Conservation (phyloP, 2,888 invertebrate species). For the Synanthedon andrenaeformis region DNA sequence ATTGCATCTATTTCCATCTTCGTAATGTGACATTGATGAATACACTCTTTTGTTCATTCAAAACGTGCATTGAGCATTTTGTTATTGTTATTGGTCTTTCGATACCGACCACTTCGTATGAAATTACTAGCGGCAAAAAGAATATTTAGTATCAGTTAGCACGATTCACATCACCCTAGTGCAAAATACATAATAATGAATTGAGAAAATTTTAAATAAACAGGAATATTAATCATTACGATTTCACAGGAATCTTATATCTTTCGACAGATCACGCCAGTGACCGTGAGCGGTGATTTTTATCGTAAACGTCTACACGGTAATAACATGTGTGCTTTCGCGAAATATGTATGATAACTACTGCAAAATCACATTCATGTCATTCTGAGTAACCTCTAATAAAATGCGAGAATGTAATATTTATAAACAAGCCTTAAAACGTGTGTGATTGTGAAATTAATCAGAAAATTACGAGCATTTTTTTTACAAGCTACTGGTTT, state of each 20-base stretch:
- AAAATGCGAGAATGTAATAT: constrained; percentile 1
- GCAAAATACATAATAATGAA: no score
- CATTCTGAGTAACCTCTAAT: constrained; percentile 1
- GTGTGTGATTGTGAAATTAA: not conserved
- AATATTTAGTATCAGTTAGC: no score
- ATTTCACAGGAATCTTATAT: constrained; percentile 17
- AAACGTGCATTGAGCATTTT: not conserved
- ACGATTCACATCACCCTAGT: no score
- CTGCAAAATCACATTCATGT: constrained; percentile 11
- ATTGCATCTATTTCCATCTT: constrained; percentile 29
- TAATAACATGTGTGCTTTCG: constrained; percentile 26
- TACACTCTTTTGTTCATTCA: constrained; percentile 6
- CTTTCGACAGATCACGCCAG: constrained; percentile 20
- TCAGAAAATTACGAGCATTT: not conserved
- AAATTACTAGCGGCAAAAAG: not conserved
- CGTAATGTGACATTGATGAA: constrained; percentile 37
- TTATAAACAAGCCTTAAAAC: constrained; percentile 2
- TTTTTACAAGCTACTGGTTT: not conserved
- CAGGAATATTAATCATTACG: constrained; percentile 10
- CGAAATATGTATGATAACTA: constrained; percentile 23
- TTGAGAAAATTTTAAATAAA: no score
- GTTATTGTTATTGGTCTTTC: not conserved
- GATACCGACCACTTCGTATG: not conserved
- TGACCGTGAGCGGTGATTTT: constrained; percentile 30
- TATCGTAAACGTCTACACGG: constrained; percentile 30